Percentiles rank a stretch among this genome's conserved stretches.
Conservation (phyloP, 2,113 vertebrate species). For the Barnardius zonarius region DNA sequence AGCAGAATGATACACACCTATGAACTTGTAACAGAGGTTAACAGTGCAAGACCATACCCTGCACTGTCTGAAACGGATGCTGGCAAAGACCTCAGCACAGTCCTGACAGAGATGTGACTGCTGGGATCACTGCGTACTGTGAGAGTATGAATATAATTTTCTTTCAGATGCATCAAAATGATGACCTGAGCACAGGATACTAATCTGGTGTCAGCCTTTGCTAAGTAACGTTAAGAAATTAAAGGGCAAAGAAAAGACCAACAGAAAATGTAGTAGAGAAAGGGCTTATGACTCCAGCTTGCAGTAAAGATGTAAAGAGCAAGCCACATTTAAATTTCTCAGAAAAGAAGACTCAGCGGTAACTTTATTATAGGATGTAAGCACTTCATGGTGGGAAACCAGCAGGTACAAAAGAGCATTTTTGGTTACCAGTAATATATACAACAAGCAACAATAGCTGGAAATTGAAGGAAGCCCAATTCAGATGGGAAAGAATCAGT, state of each 20-base stretch:
- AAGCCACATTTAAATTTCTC: neutral
- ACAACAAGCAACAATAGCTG: neutral
- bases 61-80: rapidly evolving
- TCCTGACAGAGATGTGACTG: neutral
- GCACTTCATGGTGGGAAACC: neutral
- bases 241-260: neutral
- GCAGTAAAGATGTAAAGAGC: neutral
- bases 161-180: neutral
- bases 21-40: neutral
- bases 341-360: neutral
- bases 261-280: neutral
- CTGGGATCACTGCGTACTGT: neutral
- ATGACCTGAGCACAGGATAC: neutral
- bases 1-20: rapidly evolving
- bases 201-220: neutral
- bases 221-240: neutral
- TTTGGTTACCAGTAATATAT: neutral
- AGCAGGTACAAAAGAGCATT: neutral
- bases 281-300: neutral
- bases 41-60: neutral
- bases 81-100: neutral
- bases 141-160: neutral
- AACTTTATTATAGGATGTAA: neutral
- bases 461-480: neutral
- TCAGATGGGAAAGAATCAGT: rapidly evolving